Evolutionary conservation across 2,113 vertebrate species (phyloP), one percentile per base, ranked within the genome.

Genomic region (Lutjanus erythropterus): DNA sequence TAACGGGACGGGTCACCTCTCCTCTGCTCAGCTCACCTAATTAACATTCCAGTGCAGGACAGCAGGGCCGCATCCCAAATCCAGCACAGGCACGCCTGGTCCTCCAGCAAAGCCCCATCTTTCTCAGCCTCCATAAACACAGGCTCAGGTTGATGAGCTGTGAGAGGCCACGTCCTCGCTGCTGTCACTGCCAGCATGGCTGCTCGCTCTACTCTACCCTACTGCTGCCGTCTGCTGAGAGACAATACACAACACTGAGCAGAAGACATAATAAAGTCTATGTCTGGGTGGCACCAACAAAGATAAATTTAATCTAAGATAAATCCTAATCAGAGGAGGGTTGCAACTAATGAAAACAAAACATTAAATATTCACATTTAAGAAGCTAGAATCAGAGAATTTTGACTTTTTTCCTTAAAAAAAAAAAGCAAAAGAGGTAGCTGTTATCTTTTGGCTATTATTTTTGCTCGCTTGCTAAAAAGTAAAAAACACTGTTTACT

Each of bases 31-130:
- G 75, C 84, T 90, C 88, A 84, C 85, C 93, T 92, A 87, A 93
- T 94, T 93, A 93, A 92, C 92, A 95, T 94, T 93, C 91, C 91
- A 85, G 78, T 67, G 85, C 46, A 78, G 83, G 87, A 88, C 85
- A 88, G 75, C 73, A 69, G 80, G 83, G 82, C 89, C 41, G 83
- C 81, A 88, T 83, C 86, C 84, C 72, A 84, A 82, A 83, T 82
- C 90, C 78, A 86, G 76, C 81, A 80, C 79, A 80, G 88, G 62
- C 85, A 78, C 47, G 85, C 78, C 88, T 82, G 81, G 64, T 81
- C 80, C 86, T 74, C 80, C 64, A 77, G 73, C 80, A 81, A 80
- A 92, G 83, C 87, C 66, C 77, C 50, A 27, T 86, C 71, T 60
- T 58, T 84, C 80, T 79, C 81, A 59, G 37, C 70, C 85, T 85